Evolutionary conservation across 2,797 vertebrate species (phyloP).

Genomic region (Alcedo atthis): DNA sequence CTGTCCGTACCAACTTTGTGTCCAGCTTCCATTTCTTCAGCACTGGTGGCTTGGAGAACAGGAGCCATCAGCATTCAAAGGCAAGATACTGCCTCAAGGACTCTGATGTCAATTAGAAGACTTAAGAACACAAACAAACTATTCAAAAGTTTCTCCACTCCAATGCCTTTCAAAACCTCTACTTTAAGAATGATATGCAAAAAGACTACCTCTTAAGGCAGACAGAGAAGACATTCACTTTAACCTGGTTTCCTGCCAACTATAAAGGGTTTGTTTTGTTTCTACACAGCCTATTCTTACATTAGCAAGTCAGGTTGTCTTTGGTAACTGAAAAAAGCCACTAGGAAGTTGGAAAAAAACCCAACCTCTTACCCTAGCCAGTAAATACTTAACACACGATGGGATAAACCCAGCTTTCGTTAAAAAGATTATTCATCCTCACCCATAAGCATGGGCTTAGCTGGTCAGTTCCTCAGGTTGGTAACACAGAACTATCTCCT

Average conservation of each 20-base stretch:
- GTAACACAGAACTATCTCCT: not conserved
- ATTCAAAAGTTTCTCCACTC: not conserved
- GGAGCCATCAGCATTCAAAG: not conserved
- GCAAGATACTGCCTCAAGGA: not conserved
- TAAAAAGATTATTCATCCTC: not conserved
- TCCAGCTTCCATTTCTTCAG: not conserved
- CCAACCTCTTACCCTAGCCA: not conserved
- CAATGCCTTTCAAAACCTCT: not conserved
- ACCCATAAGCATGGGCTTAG: not conserved
- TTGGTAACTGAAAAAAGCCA: not conserved
- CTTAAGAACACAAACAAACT: not conserved
- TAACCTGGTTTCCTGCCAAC: not conserved
- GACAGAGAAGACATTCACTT: not conserved
- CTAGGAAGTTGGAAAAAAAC: not conserved
- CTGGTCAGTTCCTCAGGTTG: not conserved
- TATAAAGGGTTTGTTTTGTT: not conserved
- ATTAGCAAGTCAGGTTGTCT: not conserved
- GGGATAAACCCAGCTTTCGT: not conserved
- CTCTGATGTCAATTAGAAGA: not conserved
- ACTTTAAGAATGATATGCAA: not conserved
- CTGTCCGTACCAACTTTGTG: accelerated
- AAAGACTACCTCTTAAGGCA: not conserved
- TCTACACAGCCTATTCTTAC: not conserved
- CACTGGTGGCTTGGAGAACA: not conserved
- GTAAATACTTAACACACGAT: not conserved